Evolutionary conservation across 2,113 vertebrate species (phyloP).

Genomic region (Salvelinus sp.): DNA sequence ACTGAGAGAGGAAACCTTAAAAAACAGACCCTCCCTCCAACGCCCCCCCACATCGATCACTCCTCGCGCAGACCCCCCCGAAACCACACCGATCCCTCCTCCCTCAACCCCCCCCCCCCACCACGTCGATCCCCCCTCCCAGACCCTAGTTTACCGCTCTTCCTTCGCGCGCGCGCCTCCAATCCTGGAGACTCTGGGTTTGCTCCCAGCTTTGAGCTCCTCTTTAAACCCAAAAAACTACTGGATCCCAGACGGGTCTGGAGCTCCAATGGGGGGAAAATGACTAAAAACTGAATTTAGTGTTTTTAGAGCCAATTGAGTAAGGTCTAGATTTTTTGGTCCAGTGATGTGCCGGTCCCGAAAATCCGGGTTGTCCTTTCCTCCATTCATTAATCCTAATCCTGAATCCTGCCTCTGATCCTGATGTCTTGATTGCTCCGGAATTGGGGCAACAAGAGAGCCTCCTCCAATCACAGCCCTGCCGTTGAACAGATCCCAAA

Average conservation of each 20-base stretch:
- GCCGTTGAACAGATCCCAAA: slow-evolving; percentile 97
- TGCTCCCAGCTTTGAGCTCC: slow-evolving; percentile 71
- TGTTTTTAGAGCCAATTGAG: slow-evolving; percentile 74
- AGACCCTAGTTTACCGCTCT: slow-evolving; percentile 87
- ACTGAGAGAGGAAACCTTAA: not conserved
- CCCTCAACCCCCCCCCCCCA: too few relatives aligned
- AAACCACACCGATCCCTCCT: too few relatives aligned
- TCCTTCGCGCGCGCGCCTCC: slow-evolving; percentile 87
- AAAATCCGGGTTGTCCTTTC: slow-evolving; percentile 79
- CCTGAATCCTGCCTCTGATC: slow-evolving; percentile 83
- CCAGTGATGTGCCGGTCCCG: slow-evolving; percentile 76
- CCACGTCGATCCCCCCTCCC: too few relatives aligned
- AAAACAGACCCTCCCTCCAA: not conserved
- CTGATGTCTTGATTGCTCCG: slow-evolving; percentile 98
- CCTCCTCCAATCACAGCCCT: slow-evolving; percentile 49
- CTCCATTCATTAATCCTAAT: slow-evolving; percentile 92
- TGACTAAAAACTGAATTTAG: slow-evolving; percentile 19
- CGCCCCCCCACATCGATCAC: not conserved
- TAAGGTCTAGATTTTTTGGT: slow-evolving; percentile 80
- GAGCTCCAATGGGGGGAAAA: slow-evolving; percentile 80
- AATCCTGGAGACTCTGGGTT: slow-evolving; percentile 97
- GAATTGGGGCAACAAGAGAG: slow-evolving; percentile 98
- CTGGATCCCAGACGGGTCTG: slow-evolving; percentile 78
- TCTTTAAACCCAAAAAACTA: slow-evolving; percentile 66
- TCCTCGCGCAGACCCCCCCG: slow-evolving; percentile 1